phyloP scores from a whole-genome alignment of 2,888 invertebrate genomes.

The Lasioglossum marginatum region DNA sequence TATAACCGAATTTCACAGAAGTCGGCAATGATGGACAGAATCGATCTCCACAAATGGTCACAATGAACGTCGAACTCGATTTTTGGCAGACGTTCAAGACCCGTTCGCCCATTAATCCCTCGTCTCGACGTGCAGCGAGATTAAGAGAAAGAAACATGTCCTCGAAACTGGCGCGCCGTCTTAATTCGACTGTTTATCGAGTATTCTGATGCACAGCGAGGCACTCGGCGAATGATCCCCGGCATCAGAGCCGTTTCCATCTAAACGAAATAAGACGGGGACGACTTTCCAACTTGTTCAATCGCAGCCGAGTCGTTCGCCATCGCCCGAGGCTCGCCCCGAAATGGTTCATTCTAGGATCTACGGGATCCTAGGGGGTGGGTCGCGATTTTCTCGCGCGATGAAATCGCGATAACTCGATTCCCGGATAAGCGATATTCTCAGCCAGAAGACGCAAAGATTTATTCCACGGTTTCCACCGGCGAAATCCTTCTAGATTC shows the following conservation, averaged over 20 bases:
- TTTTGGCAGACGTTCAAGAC: not conserved
- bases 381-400: constrained; percentile 18
- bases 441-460: constrained; percentile 32
- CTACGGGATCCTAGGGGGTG: not conserved
- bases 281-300: constrained; percentile 16
- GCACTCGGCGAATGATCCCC: not conserved
- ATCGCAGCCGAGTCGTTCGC: constrained; percentile 1
- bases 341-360: constrained; percentile 15
- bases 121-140: not conserved
- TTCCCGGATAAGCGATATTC: constrained; percentile 17
- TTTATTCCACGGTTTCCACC: constrained; percentile 31
- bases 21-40: not conserved
- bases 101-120: not conserved
- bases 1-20: not conserved
- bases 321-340: constrained; percentile 6
- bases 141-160: constrained; percentile 3
- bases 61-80: not conserved
- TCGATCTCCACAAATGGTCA: not conserved
- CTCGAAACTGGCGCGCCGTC: not conserved
- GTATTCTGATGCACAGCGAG: not conserved
- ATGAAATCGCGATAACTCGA: constrained; percentile 16
- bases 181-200: not conserved
- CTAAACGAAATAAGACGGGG: not conserved
- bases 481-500: constrained; percentile 27
- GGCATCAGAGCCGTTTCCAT: not conserved